These are phyloP conservation scores for Bombus terrestris DNA, from an alignment of 1,140 invertebrate genomes.

Conservation along the genomic window DNA sequence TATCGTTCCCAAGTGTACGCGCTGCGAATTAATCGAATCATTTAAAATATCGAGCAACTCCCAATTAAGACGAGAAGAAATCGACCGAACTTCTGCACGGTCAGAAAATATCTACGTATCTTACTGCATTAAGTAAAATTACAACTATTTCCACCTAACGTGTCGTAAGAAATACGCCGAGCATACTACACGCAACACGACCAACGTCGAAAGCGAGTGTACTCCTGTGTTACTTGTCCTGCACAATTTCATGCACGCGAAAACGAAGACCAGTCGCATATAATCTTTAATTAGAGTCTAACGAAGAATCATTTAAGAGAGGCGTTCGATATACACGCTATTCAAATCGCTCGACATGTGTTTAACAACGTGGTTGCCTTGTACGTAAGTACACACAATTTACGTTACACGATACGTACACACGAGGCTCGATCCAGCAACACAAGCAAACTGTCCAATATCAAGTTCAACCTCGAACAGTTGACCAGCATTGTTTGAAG, in stretches of 20 bases:
- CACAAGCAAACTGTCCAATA: slow-evolving; percentile 19
- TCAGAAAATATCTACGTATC: background rate
- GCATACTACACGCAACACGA: slow-evolving; percentile 3
- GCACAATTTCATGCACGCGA: background rate
- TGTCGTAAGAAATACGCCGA: background rate
- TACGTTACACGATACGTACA: slow-evolving; percentile 46
- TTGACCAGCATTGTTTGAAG: slow-evolving; percentile 34
- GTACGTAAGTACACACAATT: slow-evolving; percentile 52
- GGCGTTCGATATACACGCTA: background rate
- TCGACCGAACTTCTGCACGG: background rate
- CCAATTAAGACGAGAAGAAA: background rate
- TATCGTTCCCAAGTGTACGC: background rate
- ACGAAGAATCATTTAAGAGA: slow-evolving; percentile 9
- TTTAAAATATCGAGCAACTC: background rate
- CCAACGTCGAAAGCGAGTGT: slow-evolving; percentile 2
- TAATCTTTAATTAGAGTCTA: background rate
- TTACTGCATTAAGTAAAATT: background rate
- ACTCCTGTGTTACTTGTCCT: background rate
- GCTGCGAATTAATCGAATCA: background rate
- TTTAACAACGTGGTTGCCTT: slow-evolving; percentile 51
- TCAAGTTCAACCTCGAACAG: slow-evolving; percentile 35
- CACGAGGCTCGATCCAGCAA: background rate
- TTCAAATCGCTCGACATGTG: slow-evolving; percentile 36
- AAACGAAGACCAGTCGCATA: background rate
- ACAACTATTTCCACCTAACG: background rate